Conservation (phyloP, 2,888 invertebrate genomes). For the Tetranychus piercei region DNA sequence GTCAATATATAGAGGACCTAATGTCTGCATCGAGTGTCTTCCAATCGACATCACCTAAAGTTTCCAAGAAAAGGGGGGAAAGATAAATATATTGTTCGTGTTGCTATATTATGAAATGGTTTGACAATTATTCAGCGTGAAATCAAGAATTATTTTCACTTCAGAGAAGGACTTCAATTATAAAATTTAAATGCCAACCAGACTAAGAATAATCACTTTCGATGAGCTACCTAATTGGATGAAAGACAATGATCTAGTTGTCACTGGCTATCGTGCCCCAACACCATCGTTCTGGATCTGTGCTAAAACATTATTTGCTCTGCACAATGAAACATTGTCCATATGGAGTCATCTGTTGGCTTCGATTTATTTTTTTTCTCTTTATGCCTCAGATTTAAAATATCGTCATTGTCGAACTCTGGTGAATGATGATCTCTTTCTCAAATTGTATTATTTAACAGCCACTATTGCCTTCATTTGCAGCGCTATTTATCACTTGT, state of each 20-base stretch:
- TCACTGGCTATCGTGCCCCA: not conserved
- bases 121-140: no score
- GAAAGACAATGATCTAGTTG: not conserved
- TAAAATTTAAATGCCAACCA: not conserved
- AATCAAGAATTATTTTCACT: no score
- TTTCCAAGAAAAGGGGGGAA: conserved; percentile 10
- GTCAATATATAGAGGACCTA: conserved; percentile 95
- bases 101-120: no score
- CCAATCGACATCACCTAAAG: conserved; percentile 68
- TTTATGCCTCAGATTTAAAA: not conserved
- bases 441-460: not conserved
- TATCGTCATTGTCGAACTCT: not conserved
- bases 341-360: not conserved
- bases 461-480: not conserved
- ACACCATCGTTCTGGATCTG: not conserved
- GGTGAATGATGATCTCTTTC: not conserved
- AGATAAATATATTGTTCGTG: not conserved
- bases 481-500: not conserved
- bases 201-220: not conserved
- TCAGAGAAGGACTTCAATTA: not conserved
- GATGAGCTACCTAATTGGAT: not conserved
- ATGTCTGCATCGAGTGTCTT: conserved; percentile 92
- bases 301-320: not conserved
- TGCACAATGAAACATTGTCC: not conserved
- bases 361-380: not conserved